Percentiles rank a stretch among this genome's conserved stretches.
phyloP scores from a whole-genome alignment of 2,888 invertebrate genomes.

The Rhingia rostrata region DNA sequence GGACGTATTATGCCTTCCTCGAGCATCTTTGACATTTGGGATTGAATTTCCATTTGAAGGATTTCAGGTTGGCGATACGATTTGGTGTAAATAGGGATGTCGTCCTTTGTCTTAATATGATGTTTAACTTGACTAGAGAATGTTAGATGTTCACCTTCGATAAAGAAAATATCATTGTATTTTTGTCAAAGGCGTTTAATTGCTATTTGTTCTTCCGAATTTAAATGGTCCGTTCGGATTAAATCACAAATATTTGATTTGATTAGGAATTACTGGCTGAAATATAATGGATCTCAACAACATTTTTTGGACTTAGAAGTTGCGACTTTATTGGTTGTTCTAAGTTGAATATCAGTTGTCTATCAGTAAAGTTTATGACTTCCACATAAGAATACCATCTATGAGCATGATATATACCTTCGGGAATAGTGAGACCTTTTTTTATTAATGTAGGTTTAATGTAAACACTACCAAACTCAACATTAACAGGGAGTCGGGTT shows the following conservation, averaged over 20 bases:
- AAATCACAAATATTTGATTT: slow-evolving; percentile 12
- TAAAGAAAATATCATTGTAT: slow-evolving; percentile 24
- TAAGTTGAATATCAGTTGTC: slow-evolving; percentile 7
- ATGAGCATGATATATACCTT: slow-evolving; percentile 44
- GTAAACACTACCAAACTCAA: slow-evolving; percentile 39
- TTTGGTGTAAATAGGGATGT: slow-evolving; percentile 66
- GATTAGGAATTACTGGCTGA: slow-evolving; percentile 21
- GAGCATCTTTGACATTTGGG: slow-evolving; percentile 49
- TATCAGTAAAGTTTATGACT: slow-evolving; percentile 34
- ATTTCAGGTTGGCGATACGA: slow-evolving; percentile 73
- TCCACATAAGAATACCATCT: slow-evolving; percentile 45
- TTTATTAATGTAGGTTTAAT: slow-evolving; percentile 23
- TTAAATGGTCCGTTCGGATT: slow-evolving; percentile 1
- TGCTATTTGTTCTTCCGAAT: slow-evolving; percentile 4
- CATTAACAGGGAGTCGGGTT: slow-evolving; percentile 43
- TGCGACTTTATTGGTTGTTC: too few species aligned
- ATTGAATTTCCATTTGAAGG: slow-evolving; percentile 75
- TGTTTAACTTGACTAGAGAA: slow-evolving; percentile 63
- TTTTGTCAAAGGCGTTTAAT: slow-evolving; percentile 23
- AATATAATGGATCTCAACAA: slow-evolving; percentile 35
- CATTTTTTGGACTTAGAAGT: slow-evolving; percentile 18
- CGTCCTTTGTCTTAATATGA: slow-evolving; percentile 54
- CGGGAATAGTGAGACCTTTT: slow-evolving; percentile 54
- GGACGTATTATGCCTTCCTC: slow-evolving; percentile 22
- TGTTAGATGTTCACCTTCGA: slow-evolving; percentile 41